phyloP scores from a whole-genome alignment of 2,888 invertebrate genomes.

The Clivina fossor region DNA sequence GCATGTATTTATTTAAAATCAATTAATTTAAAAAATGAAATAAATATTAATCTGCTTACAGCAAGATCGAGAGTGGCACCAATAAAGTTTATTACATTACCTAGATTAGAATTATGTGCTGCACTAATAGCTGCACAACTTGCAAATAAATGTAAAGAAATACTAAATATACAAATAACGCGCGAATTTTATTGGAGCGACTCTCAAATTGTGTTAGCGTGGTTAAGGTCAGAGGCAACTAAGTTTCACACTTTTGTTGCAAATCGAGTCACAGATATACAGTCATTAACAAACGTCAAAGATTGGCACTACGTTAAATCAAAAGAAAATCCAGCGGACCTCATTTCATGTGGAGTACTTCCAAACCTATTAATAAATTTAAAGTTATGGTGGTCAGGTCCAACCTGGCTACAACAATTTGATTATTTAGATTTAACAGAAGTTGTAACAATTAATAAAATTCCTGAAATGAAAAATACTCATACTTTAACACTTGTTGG shows the following conservation, averaged over 20 bases:
- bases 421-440: too few relatives aligned
- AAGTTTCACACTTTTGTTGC: slow-evolving; percentile 18
- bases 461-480: too few relatives aligned
- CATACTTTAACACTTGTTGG: too few relatives aligned
- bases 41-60: slow-evolving; percentile 2
- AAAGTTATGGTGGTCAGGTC: slow-evolving; percentile 21
- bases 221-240: slow-evolving; percentile 5
- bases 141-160: background rate
- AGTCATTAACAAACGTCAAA: slow-evolving; percentile 16
- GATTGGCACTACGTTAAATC: slow-evolving; percentile 34
- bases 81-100: background rate
- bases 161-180: background rate
- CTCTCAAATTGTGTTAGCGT: background rate
- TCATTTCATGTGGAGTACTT: slow-evolving; percentile 31
- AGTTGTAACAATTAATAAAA: too few relatives aligned
- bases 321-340: slow-evolving; percentile 38
- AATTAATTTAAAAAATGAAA: background rate
- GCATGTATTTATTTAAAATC: slow-evolving; percentile 21
- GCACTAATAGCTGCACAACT: slow-evolving; percentile 6
- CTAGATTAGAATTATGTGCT: slow-evolving; percentile 4
- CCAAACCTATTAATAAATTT: slow-evolving; percentile 6
- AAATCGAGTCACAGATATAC: slow-evolving; percentile 37
- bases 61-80: slow-evolving; percentile 6
- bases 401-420: slow-evolving; percentile 14
- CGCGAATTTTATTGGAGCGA: background rate